phyloP scores from a whole-genome alignment of 64 coral and sea anemone genomes.

The Exaiptasia diaphana region DNA sequence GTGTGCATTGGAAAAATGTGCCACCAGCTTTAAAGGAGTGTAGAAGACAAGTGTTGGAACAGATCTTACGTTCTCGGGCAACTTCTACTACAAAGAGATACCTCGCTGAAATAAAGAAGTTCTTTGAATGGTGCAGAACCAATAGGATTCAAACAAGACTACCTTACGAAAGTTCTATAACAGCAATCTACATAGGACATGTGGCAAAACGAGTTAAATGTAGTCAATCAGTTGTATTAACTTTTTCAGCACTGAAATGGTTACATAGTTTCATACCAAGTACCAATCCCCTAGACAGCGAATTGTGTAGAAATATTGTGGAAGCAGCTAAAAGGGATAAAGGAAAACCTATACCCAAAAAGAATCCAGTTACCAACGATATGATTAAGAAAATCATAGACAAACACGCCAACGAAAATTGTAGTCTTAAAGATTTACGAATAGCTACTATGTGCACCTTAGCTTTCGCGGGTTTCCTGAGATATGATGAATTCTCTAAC shows the following conservation, averaged over 20 bases:
- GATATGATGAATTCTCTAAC: conserved; percentile 47
- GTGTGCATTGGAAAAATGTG: no score
- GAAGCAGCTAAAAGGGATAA: conserved; percentile 24
- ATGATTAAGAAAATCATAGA: neutral
- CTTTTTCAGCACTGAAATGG: conserved; percentile 60
- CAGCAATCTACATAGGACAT: no score
- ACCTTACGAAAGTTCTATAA: no score
- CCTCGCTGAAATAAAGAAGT: no score
- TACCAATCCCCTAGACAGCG: conserved; percentile 32
- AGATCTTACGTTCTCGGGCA: no score
- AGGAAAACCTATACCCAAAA: neutral
- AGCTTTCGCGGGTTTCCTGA: conserved; percentile 21
- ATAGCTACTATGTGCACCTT: conserved; percentile 17
- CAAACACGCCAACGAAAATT: neutral
- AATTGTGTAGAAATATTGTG: conserved; percentile 24
- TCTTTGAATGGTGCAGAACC: no score
- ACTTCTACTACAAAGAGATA: no score
- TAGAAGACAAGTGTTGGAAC: no score
- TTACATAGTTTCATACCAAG: conserved; percentile 19
- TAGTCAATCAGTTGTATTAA: no score
- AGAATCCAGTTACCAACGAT: conserved; percentile 19
- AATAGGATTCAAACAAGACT: no score
- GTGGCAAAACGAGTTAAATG: no score
- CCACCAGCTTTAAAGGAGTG: no score
- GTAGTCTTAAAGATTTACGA: conserved; percentile 8